Conservation (phyloP, 1,140 invertebrate species). For the silkworm (Bombyx mori) region ASM3026992v2 NC_085110.1:17359501-17360000, state of each 20-base stretch:
- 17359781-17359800: slow-evolving; percentile 15
- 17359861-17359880: slow-evolving; percentile 61
- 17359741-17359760: slow-evolving; percentile 10
- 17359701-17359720: not conserved
- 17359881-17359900: slow-evolving; percentile 38
- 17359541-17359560: too few relatives aligned
- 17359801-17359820: slow-evolving; percentile 20
- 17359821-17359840: slow-evolving; percentile 44
- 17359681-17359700: too few relatives aligned
- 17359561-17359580: too few relatives aligned
- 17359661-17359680: too few relatives aligned
- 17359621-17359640: too few relatives aligned
- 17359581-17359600: too few relatives aligned
- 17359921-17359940: slow-evolving; percentile 39
- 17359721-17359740: slow-evolving; percentile 10
- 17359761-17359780: slow-evolving; percentile 6
- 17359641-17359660: too few relatives aligned
- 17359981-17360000: slow-evolving; percentile 65
- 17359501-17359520: too few relatives aligned
- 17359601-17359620: too few relatives aligned
- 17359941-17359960: slow-evolving; percentile 62
- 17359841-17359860: slow-evolving; percentile 54
- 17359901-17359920: slow-evolving; percentile 37
- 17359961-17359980: slow-evolving; percentile 55
- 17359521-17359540: too few relatives aligned